These are phyloP conservation scores for Neomorphus geoffroyi DNA, from an alignment of 2,797 vertebrate species.

Conservation along the genomic window DNA sequence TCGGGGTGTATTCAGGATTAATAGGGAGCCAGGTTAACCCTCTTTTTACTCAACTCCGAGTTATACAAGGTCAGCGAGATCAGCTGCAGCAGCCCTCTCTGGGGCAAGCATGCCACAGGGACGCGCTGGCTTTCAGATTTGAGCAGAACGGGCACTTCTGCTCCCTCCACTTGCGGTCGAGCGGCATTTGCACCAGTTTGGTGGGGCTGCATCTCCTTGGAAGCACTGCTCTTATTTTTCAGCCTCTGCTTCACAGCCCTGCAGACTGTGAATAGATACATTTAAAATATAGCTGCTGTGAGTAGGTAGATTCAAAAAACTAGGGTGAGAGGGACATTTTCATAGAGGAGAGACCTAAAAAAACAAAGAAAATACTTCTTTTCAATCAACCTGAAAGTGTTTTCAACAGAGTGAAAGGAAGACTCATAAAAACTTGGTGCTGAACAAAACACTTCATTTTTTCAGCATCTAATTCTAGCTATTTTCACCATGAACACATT, in stretches of 20 bases:
- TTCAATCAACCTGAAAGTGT: not conserved
- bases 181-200: not conserved
- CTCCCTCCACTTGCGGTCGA: not conserved
- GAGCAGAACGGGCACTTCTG: not conserved
- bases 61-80: too few relatives aligned
- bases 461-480: not conserved
- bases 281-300: not conserved
- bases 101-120: not conserved
- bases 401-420: not conserved
- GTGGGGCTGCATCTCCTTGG: not conserved
- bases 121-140: not conserved
- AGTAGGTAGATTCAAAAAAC: not conserved
- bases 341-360: not conserved
- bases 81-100: too few relatives aligned
- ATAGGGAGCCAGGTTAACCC: too few relatives aligned
- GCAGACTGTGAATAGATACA: not conserved
- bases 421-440: not conserved
- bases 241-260: not conserved
- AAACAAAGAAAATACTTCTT: not conserved
- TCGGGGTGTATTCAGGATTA: too few relatives aligned
- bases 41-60: too few relatives aligned
- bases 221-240: not conserved
- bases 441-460: not conserved
- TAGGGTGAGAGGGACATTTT: not conserved
- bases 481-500: not conserved